phyloP scores from a whole-genome alignment of 2,888 invertebrate species.

The Pristionchus mayeri region DNA sequence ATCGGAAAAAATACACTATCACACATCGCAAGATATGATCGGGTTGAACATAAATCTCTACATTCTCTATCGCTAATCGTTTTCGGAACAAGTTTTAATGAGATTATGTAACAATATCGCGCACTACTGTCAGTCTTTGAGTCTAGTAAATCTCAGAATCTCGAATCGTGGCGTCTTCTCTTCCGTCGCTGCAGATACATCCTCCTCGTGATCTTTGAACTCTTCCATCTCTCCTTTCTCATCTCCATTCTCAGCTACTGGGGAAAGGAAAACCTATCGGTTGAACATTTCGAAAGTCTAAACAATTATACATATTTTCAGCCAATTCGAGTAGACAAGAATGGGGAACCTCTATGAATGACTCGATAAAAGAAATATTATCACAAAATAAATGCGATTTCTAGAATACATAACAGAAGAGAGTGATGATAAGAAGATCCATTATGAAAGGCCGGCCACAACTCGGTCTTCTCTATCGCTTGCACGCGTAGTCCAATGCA shows the following conservation, averaged over 20 bases:
- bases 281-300: neutral
- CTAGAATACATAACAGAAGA: too few species aligned
- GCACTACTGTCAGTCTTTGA: too few species aligned
- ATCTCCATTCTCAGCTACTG: neutral
- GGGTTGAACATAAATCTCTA: too few species aligned
- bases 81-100: neutral
- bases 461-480: too few species aligned
- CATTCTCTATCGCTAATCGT: neutral
- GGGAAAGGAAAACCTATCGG: neutral
- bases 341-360: neutral
- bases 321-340: neutral
- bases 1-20: too few species aligned
- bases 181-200: neutral
- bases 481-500: too few species aligned
- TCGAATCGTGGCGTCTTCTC: neutral
- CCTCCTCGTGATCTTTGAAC: conserved; percentile 7
- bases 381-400: too few species aligned
- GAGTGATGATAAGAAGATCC: too few species aligned
- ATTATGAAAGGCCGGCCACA: too few species aligned
- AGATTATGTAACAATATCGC: too few species aligned
- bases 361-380: too few species aligned
- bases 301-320: neutral
- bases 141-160: neutral
- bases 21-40: too few species aligned
- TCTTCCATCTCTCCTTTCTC: conserved; percentile 7